Base-by-base conservation (phyloP, 2,113 vertebrate species). In the Pomatorhinus ruficollis region DNA sequence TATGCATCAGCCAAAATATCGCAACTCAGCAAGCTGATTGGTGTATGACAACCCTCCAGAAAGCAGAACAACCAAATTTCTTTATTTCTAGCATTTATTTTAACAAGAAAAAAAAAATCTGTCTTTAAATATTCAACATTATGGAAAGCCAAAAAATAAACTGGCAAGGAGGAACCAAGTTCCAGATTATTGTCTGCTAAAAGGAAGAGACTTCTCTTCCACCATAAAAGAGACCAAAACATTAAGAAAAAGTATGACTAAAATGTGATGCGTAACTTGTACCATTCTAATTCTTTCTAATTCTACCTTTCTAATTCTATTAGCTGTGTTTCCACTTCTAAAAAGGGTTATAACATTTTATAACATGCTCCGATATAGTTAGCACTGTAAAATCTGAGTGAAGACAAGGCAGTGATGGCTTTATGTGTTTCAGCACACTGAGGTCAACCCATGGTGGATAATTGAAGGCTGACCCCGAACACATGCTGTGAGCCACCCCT, bases 41-140 rank as follows among this genome's bases (percentile, higher is more conserved):
- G 40, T 37, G 63, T 2, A 14, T 28, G 27, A 44, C 27, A 72
- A 47, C 1, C 2, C 10, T 10, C 1, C 3, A 5, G n/a, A 66
- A 52, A 4, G 2, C 18, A 52, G 47, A 60, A 30, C 8, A 25
- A 59, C 1, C 5, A 89, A 47, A 40, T 83, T 40, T 8, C 4
- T 37, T 75, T 71, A 16, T 75, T 30, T 19, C 2, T 66, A 49
- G 3, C 15, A 72, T 56, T 53, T 1, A 6, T 28, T 65, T 53
- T 30, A 76, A 31, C 5, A 18, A 37, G 5, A 14, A 40, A 49
- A 47, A 11, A 40, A 49, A 53, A 56, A 0, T 12, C 42, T 65
- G 11, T 21, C n/a, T 44, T 56, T 66, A 90, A 75, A 66, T 37
- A 56, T 30, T 52, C 20, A 72, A 1, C 1, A 25, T 37, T 31